Evolutionary conservation across 2,888 invertebrate species (phyloP).

Genomic region (Ctena decussata): DNA sequence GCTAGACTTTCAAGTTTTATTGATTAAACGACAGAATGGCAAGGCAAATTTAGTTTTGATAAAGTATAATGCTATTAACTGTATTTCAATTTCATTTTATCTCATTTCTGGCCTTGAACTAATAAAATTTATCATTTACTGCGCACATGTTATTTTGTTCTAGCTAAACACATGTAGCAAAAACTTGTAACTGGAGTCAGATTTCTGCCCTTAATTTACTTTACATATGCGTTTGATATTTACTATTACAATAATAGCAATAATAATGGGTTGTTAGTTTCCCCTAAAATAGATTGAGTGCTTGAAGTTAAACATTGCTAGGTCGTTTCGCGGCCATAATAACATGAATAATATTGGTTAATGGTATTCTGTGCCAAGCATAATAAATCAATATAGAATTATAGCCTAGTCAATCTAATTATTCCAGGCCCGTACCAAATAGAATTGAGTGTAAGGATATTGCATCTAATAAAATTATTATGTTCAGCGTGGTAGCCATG

Average conservation of each 20-base stretch:
- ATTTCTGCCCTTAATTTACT: conserved; percentile 55
- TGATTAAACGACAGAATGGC: background rate
- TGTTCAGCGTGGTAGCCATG: conserved; percentile 65
- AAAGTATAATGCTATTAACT: conserved; percentile 16
- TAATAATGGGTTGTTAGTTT: conserved; percentile 61
- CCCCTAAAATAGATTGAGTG: conserved; percentile 33
- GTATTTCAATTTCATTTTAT: conserved; percentile 12
- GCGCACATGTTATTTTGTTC: background rate
- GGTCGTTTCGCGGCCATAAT: conserved; percentile 41
- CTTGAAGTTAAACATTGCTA: conserved; percentile 17
- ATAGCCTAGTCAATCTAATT: conserved; percentile 68
- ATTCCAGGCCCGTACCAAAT: conserved; percentile 65
- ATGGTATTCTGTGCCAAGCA: conserved; percentile 40
- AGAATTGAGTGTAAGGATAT: conserved; percentile 69
- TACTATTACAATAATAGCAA: conserved; percentile 58
- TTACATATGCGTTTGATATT: conserved; percentile 57
- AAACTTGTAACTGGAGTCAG: conserved; percentile 28
- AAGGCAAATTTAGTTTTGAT: background rate
- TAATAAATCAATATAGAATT: conserved; percentile 70
- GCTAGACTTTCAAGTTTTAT: background rate
- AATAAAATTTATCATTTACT: conserved; percentile 10
- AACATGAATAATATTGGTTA: conserved; percentile 65
- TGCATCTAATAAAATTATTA: conserved; percentile 73
- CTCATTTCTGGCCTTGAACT: background rate
- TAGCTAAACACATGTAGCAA: background rate